Evolutionary conservation across 2,797 vertebrate genomes (phyloP), one percentile per base, ranked within the genome.

Genomic region (Mormyrops attenuatus): DNA sequence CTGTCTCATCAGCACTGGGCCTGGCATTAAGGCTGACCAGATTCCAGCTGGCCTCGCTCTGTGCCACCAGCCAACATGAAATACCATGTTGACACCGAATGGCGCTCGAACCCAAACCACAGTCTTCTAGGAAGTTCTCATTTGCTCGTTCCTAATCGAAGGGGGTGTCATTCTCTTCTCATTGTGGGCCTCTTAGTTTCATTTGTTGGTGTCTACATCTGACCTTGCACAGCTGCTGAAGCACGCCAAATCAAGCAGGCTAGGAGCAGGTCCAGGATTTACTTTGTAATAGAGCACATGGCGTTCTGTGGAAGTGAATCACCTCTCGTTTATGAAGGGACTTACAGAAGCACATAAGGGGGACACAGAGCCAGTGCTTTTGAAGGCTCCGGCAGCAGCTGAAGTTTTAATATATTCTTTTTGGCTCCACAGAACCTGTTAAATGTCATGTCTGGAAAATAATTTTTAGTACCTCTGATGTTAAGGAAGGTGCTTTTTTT

Each of bases 371-470:
- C 77, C 41, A 26, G 92, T 94, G 90, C 87, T 91, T 92, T 89
- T 90, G 90, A 92, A 93, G 91, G 90, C 91, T 90, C 91, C 93
- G 94, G 94, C 94, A 90, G 88, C 90, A 88, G 89, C 92, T 94
- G 80, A 95, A 95, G 94, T 92, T 85, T 17, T 92, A 93, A 91
- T 34, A 85, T 89, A 92, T 93, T 89, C 89, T 93, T 90, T 88
- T 92, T 89, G 91, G 91, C 90, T 92, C 92, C 93, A 91, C 92
- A 90, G 91, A 92, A 90, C 93, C 93, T 94, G 93, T 95, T 94
- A 92, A 95, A 95, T 92, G 92, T 93, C 91, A 94, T 91, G 93
- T 95, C 94, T 96, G 94, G 93, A 95, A 95, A 94, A 94, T 92
- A 89, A 92, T 95, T 95, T 94, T 91, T 93, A 91, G 91, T 88